Evolutionary conservation across 2,797 vertebrate species (phyloP).

Genomic region (Hydrolagus colliei): DNA sequence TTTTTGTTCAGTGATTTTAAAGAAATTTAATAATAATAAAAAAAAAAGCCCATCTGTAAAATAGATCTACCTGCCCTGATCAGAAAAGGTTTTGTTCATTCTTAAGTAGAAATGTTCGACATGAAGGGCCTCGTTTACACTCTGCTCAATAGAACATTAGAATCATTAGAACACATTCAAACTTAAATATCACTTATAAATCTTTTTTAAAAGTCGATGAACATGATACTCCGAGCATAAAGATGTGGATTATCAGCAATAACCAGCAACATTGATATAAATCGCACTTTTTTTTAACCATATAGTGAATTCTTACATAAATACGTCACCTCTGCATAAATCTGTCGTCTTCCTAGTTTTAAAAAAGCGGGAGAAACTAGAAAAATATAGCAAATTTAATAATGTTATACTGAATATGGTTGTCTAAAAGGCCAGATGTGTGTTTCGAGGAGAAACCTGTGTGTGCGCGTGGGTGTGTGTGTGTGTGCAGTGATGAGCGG

Average conservation of each 20-base stretch:
- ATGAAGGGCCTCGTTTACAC: slow-evolving; percentile 8
- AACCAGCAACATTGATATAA: slow-evolving; percentile 25
- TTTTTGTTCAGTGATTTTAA: slow-evolving; percentile 26
- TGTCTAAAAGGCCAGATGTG: slow-evolving; percentile 12
- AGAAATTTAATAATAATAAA: slow-evolving; percentile 7
- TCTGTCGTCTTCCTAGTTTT: slow-evolving; percentile 27
- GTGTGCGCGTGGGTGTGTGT: too few species aligned
- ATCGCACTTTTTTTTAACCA: slow-evolving; percentile 20
- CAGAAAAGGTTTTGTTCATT: slow-evolving; percentile 26
- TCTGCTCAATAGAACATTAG: slow-evolving; percentile 24
- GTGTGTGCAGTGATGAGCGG: not conserved
- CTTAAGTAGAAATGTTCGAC: slow-evolving; percentile 29
- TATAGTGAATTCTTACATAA: slow-evolving; percentile 29
- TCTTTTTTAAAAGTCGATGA: slow-evolving; percentile 21
- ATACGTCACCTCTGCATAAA: slow-evolving; percentile 29
- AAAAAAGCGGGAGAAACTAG: slow-evolving; percentile 31
- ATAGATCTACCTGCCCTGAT: slow-evolving; percentile 21
- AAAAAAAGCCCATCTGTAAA: slow-evolving; percentile 28
- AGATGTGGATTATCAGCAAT: slow-evolving; percentile 24
- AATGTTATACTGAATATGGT: slow-evolving; percentile 26
- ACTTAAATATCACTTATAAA: slow-evolving; percentile 29
- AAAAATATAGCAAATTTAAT: slow-evolving; percentile 32
- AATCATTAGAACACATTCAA: slow-evolving; percentile 21
- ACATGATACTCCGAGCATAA: slow-evolving; percentile 31
- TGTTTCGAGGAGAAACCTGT: not conserved